These are phyloP conservation scores for Phoenicopterus ruber DNA, from an alignment of 2,113 vertebrate species.

Conservation along the genomic window DNA sequence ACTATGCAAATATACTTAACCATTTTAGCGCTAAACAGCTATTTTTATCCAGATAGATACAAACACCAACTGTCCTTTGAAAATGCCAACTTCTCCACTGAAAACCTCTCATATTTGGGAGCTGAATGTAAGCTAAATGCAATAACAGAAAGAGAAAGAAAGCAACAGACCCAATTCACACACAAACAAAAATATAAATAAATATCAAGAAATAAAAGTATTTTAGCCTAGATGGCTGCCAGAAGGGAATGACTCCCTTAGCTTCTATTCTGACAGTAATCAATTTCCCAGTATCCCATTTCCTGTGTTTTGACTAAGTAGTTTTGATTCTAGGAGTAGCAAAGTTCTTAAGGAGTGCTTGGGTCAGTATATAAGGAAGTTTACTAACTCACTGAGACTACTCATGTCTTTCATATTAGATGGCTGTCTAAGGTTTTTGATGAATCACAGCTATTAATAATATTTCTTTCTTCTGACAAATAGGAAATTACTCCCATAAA, in stretches of 20 bases:
- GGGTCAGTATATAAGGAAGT: not conserved
- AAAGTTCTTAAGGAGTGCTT: not conserved
- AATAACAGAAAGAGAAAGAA: not conserved
- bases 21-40: not conserved
- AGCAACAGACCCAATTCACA: not conserved
- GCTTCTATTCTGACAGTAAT: not conserved
- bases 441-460: not conserved
- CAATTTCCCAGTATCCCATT: not conserved
- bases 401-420: not conserved
- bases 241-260: not conserved
- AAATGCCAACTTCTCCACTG: not conserved
- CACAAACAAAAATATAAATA: not conserved
- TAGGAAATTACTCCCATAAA: not conserved
- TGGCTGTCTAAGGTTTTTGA: not conserved
- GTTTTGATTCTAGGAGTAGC: not conserved
- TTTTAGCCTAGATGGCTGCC: not conserved
- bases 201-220: not conserved
- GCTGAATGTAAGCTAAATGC: not conserved
- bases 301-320: not conserved
- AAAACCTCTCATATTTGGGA: not conserved
- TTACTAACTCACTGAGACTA: not conserved
- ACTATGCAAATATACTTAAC: not conserved
- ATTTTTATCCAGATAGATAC: not conserved
- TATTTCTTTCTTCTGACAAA: not conserved
- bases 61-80: not conserved